These are phyloP conservation scores for Aurelia sp. DNA, from an alignment of 30 jellyfish, hydroid and myxozoan species.

Conservation along the genomic window DNA sequence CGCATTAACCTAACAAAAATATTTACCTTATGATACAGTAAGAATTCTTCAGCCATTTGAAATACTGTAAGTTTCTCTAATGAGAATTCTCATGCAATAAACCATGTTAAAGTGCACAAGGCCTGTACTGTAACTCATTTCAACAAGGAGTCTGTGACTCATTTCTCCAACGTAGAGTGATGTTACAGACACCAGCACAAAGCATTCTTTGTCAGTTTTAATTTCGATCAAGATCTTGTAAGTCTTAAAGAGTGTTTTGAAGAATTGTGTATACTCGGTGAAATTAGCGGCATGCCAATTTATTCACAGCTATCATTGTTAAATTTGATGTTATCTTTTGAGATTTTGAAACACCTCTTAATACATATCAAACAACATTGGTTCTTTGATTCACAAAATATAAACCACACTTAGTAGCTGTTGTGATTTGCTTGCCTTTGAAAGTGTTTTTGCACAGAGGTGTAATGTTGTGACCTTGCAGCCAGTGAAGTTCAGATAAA, in stretches of 20 bases:
- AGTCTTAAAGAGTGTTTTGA: not conserved
- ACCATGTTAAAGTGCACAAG: not conserved
- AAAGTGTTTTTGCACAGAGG: too few relatives aligned
- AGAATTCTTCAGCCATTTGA: not conserved
- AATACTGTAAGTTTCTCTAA: too few relatives aligned
- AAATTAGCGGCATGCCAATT: not conserved
- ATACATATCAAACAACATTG: not conserved
- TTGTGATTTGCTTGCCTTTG: too few relatives aligned
- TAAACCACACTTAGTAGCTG: too few relatives aligned
- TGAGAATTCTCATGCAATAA: not conserved
- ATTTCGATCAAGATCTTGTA: not conserved
- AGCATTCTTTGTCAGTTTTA: not conserved
- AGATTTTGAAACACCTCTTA: constrained; percentile 9
- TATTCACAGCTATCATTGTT: not conserved
- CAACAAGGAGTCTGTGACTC: too few relatives aligned
- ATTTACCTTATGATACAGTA: not conserved
- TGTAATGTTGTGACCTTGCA: too few relatives aligned
- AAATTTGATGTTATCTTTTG: not conserved
- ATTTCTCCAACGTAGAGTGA: not conserved
- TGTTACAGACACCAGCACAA: not conserved
- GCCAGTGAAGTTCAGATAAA: too few relatives aligned
- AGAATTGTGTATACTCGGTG: not conserved
- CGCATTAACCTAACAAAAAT: not conserved
- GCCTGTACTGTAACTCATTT: not conserved
- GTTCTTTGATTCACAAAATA: too few relatives aligned